phyloP scores from a whole-genome alignment of 1,140 invertebrate species.

The Ganaspis sp. region DNA sequence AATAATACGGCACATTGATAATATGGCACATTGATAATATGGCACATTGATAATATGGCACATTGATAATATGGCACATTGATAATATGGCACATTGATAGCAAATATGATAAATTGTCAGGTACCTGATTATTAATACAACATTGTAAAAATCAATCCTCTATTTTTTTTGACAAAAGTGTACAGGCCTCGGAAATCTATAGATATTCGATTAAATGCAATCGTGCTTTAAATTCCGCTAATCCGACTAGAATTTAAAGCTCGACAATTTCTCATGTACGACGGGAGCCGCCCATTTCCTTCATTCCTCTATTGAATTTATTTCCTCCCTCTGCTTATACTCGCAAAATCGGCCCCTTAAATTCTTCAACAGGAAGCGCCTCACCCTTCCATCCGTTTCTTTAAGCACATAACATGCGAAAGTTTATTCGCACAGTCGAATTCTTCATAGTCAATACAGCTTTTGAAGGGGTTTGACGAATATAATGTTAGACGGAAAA shows the following conservation, averaged over 20 bases:
- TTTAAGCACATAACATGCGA: slow-evolving; percentile 9
- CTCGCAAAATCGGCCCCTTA: slow-evolving; percentile 6
- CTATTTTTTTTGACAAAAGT: neutral
- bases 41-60: too few relatives aligned
- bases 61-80: too few relatives aligned
- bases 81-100: too few relatives aligned
- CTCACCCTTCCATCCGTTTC: neutral
- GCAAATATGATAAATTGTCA: too few relatives aligned
- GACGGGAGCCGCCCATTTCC: neutral
- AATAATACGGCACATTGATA: too few relatives aligned
- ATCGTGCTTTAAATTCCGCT: slow-evolving; percentile 18
- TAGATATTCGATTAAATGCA: slow-evolving; percentile 12
- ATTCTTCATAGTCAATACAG: slow-evolving; percentile 37
- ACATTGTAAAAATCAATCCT: neutral
- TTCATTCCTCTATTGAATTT: slow-evolving; percentile 27
- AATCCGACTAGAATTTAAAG: neutral
- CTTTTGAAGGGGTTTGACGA: slow-evolving; percentile 53
- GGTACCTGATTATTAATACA: too few relatives aligned
- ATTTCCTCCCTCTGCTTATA: slow-evolving; percentile 18
- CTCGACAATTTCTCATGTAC: slow-evolving; percentile 23
- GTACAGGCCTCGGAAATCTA: neutral
- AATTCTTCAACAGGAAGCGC: neutral
- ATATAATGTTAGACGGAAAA: slow-evolving; percentile 31
- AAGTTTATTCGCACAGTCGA: slow-evolving; percentile 25
- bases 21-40: too few relatives aligned